Base-by-base conservation (phyloP, 2,113 vertebrate species). In the Brienomyrus brachyistius region DNA sequence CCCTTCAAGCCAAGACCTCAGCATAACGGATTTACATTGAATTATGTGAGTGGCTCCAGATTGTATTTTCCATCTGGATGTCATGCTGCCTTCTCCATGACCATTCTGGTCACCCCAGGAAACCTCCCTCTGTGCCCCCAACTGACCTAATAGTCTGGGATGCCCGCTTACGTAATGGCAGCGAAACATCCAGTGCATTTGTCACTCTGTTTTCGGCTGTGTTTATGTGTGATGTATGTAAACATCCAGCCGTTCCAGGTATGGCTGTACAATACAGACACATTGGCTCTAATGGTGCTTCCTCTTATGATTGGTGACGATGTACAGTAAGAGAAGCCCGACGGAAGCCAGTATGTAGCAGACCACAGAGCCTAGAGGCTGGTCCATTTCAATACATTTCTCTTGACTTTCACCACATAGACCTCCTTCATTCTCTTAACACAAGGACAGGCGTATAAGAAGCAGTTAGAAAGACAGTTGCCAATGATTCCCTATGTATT, bases 1-100 rank as follows among this genome's bases (percentile, higher is more conserved):
- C 54, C 62, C 89, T 90, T 90, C 90, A 91, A 83, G 47, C 74
- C 48, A 56, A 59, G 54, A 62, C 35, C 35, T 59, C 56, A 48
- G 43, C 23, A 62, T 56, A 77, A 11, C 13, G 0, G 21, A 48
- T 88, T 70, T 50, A 13, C 59, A 50, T 45, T 77, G n/a, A 52
- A 50, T 7, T 50, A 47, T 80, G 62, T 27, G 4, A 74, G 45
- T 5, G 31, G n/a, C 4, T 43, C 27, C 62, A 74, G 27, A 51
- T 50, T 77, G 15, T 35, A 47, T 48, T 48, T n/a, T 88, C 54
- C 56, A 40, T 70, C 56, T 87, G 86, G 86, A 54, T 19, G 19
- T 17, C 47, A 31, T 43, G 86, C 17, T 9, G 31, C 19, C n/a
- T 87, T 27, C 27, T 5, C 13, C 11, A 8, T 19, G 27, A 66